phyloP scores from a whole-genome alignment of 2,888 invertebrate genomes.

The Thereva unica region DNA sequence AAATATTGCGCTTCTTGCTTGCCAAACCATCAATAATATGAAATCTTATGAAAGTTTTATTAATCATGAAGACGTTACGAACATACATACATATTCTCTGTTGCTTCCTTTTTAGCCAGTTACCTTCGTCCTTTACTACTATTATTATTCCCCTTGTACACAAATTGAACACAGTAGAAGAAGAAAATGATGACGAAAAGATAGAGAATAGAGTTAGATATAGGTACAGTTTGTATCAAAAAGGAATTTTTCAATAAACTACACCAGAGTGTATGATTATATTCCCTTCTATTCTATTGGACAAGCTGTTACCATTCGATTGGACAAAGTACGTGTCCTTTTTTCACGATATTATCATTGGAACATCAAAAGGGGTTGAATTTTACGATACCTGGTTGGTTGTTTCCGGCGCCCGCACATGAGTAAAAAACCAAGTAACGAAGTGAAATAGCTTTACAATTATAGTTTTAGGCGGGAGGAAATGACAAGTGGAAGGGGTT shows the following conservation, averaged over 20 bases:
- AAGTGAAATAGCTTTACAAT: conserved; percentile 7
- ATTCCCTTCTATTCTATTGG: conserved; percentile 18
- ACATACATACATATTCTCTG: too few relatives aligned
- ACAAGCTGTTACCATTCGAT: conserved; percentile 17
- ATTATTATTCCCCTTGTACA: too few relatives aligned
- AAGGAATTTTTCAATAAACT: conserved; percentile 25
- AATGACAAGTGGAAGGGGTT: neutral
- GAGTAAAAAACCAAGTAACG: conserved; percentile 1
- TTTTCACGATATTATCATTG: conserved; percentile 20
- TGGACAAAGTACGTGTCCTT: conserved; percentile 33
- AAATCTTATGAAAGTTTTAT: too few relatives aligned
- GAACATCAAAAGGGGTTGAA: conserved; percentile 11
- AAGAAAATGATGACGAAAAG: too few relatives aligned
- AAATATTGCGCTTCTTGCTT: too few relatives aligned
- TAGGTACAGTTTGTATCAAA: conserved; percentile 20
- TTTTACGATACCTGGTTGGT: conserved; percentile 29
- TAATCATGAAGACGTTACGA: too few relatives aligned
- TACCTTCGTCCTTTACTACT: too few relatives aligned
- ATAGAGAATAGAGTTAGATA: too few relatives aligned
- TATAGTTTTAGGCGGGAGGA: conserved; percentile 8
- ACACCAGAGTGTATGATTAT: conserved; percentile 9
- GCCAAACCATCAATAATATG: too few relatives aligned
- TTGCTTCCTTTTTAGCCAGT: too few relatives aligned
- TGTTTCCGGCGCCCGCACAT: conserved; percentile 38
- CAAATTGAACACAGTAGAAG: too few relatives aligned